Percentiles rank a stretch among this genome's conserved stretches.
phyloP scores from a whole-genome alignment of 2,797 vertebrate species.

The Periparus ater region DNA sequence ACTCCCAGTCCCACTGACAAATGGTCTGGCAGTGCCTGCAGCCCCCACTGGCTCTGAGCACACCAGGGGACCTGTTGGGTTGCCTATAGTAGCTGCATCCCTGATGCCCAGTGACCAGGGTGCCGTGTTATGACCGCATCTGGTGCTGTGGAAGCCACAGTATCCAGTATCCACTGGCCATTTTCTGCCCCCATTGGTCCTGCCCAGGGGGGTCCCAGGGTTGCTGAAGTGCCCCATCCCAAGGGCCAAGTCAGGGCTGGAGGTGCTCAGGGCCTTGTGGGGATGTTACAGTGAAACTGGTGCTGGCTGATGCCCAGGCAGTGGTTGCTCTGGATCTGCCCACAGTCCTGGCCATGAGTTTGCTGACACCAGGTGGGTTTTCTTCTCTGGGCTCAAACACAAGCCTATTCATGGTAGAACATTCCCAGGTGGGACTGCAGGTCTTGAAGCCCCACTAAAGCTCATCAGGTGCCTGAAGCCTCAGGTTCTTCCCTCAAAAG shows the following conservation, averaged over 20 bases:
- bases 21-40: neutral
- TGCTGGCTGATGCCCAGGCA: neutral
- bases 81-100: neutral
- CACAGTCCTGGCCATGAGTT: rapidly evolving
- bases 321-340: neutral
- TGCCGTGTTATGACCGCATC: rapidly evolving
- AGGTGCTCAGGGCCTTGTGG: neutral
- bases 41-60: too few relatives aligned
- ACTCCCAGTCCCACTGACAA: neutral
- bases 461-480: neutral
- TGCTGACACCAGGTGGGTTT: neutral
- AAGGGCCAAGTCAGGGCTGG: neutral
- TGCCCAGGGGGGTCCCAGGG: neutral
- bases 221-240: neutral
- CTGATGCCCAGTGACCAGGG: rapidly evolving
- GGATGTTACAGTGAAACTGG: neutral
- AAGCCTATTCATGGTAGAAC: neutral
- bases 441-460: neutral
- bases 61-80: neutral
- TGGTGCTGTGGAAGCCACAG: neutral
- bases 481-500: neutral
- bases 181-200: rapidly evolving
- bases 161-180: rapidly evolving
- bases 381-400: neutral
- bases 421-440: neutral